Evolutionary conservation across 1,140 invertebrate genomes (phyloP).

Genomic region (Cecropterus lyciades): DNA sequence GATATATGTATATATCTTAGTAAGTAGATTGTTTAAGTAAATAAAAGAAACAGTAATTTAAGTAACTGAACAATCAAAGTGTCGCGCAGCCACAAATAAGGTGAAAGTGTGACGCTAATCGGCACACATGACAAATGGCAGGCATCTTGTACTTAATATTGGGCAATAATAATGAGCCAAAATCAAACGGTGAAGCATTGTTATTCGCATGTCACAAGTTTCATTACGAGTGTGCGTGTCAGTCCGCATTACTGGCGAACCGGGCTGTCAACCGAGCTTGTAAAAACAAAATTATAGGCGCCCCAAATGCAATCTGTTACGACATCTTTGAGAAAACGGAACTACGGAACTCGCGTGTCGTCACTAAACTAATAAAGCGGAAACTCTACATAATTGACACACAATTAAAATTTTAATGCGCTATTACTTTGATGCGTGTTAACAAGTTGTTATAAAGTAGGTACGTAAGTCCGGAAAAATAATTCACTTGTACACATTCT

Average conservation of each 20-base stretch:
- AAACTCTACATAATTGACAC: conserved; percentile 31
- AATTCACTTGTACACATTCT: neutral
- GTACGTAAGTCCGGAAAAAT: neutral
- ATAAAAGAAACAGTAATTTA: conserved; percentile 63
- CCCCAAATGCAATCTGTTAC: conserved; percentile 43
- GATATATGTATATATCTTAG: neutral
- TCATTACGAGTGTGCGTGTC: conserved; percentile 51
- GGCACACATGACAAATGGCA: conserved; percentile 72
- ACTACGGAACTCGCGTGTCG: conserved; percentile 24
- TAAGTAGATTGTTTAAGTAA: conserved; percentile 37
- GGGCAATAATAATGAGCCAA: conserved; percentile 56
- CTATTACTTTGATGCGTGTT: conserved; percentile 33
- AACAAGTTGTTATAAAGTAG: conserved; percentile 15
- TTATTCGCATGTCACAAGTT: conserved; percentile 63
- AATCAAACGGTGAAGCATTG: conserved; percentile 61
- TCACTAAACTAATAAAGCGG: conserved; percentile 35
- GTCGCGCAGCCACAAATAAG: conserved; percentile 66
- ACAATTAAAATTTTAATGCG: conserved; percentile 34
- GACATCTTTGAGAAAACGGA: conserved; percentile 43
- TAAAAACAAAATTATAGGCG: conserved; percentile 46
- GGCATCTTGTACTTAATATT: conserved; percentile 51
- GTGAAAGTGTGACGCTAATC: conserved; percentile 78
- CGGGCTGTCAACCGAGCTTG: conserved; percentile 41
- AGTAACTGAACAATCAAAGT: conserved; percentile 62
- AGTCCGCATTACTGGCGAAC: conserved; percentile 44